Conservation (phyloP, 1,140 invertebrate species). For the Parasteatoda tepidariorum region DNA sequence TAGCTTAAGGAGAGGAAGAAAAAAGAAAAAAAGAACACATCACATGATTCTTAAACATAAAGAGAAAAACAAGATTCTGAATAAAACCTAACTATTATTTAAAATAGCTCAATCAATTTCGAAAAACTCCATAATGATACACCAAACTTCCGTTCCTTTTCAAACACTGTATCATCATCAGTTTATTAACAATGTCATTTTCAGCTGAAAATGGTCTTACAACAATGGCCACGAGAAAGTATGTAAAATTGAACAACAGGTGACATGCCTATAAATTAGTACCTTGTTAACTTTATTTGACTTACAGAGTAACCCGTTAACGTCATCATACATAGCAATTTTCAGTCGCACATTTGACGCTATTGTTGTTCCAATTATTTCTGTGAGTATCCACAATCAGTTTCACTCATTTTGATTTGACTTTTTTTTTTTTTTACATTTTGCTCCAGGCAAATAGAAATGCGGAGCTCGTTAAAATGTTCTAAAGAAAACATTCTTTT, state of each 20-base stretch:
- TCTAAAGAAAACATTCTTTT: slow-evolving; percentile 1
- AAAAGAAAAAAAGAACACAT: not conserved
- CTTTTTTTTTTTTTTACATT: not conserved
- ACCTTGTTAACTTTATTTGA: slow-evolving; percentile 12
- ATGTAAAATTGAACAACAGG: not conserved
- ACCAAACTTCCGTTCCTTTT: not conserved
- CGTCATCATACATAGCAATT: slow-evolving; percentile 15
- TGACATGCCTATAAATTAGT: slow-evolving; percentile 5
- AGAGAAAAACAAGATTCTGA: too few species aligned
- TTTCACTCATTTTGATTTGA: not conserved
- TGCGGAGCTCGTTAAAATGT: not conserved
- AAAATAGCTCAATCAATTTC: too few species aligned
- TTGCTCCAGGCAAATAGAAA: not conserved
- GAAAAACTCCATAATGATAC: not conserved
- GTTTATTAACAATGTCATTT: not conserved
- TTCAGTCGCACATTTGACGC: not conserved
- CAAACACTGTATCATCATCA: not conserved
- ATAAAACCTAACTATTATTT: too few species aligned
- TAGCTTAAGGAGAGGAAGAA: not conserved
- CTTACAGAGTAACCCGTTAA: slow-evolving; percentile 19
- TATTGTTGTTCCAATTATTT: slow-evolving; percentile 27
- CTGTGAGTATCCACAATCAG: not conserved
- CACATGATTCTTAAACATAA: too few species aligned
- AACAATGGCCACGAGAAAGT: not conserved
- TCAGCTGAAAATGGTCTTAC: not conserved